phyloP scores from a whole-genome alignment of 2,113 vertebrate species.

The Gambusia affinis region DNA sequence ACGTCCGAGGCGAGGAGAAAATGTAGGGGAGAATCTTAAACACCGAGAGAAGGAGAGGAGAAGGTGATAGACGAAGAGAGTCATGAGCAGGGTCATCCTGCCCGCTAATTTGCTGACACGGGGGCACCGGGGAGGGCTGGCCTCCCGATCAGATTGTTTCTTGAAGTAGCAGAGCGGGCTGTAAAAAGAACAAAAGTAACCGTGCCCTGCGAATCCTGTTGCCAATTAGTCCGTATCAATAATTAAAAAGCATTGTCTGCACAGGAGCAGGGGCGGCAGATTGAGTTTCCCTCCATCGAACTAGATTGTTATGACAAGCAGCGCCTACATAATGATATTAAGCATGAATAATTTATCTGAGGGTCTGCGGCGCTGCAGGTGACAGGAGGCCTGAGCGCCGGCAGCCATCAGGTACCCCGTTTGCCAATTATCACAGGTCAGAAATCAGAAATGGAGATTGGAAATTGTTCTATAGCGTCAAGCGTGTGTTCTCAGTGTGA shows the following conservation, averaged over 20 bases:
- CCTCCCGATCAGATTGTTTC: constrained; percentile 83
- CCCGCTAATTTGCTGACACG: constrained; percentile 87
- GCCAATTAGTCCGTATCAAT: constrained; percentile 98
- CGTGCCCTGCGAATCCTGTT: constrained; percentile 92
- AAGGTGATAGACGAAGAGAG: constrained; percentile 13
- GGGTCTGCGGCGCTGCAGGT: constrained; percentile 74
- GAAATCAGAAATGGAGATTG: constrained; percentile 71
- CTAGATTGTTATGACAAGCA: constrained; percentile 95
- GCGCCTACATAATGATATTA: constrained; percentile 96
- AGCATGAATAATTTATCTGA: constrained; percentile 89
- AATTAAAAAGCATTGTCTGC: constrained; percentile 92
- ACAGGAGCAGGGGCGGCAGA: constrained; percentile 84
- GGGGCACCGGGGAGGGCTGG: constrained; percentile 73
- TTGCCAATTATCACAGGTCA: constrained; percentile 75
- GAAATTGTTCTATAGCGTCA: constrained; percentile 36
- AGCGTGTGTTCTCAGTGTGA: constrained; percentile 34
- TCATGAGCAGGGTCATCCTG: constrained; percentile 66
- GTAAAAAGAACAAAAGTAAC: constrained; percentile 91
- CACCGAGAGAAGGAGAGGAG: constrained; percentile 50
- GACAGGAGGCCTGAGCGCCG: constrained; percentile 62
- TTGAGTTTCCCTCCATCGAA: constrained; percentile 86
- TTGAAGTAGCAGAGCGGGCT: constrained; percentile 88
- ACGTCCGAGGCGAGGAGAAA: constrained; percentile 57
- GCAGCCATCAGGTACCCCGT: constrained; percentile 51
- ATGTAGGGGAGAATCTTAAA: constrained; percentile 58